phyloP scores from a whole-genome alignment of 1,140 invertebrate genomes.

The Amyelois transitella region DNA sequence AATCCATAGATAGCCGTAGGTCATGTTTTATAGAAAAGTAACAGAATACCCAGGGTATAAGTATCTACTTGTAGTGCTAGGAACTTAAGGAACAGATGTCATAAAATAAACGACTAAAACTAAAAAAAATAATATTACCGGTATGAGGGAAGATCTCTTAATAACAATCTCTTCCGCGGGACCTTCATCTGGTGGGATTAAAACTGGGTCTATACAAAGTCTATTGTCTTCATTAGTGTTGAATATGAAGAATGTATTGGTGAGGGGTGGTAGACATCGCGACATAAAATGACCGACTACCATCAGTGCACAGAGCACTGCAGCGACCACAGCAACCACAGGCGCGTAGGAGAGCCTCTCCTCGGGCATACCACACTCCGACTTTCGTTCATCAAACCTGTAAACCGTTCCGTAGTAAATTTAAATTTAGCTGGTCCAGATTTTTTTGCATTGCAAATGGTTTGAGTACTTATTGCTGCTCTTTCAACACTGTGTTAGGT shows the following conservation, averaged over 20 bases:
- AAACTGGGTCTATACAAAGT: conserved; percentile 43
- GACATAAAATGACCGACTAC: conserved; percentile 36
- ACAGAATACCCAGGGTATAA: too few relatives aligned
- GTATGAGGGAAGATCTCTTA: conserved; percentile 36
- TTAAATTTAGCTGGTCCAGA: too few relatives aligned
- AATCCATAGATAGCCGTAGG: too few relatives aligned
- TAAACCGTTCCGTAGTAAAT: not conserved
- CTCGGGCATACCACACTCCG: conserved; percentile 36
- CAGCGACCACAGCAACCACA: conserved; percentile 39
- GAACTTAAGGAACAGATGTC: too few relatives aligned
- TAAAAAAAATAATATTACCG: conserved; percentile 19
- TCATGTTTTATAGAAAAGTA: too few relatives aligned
- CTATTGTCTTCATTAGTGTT: conserved; percentile 62
- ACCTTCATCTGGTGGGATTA: conserved; percentile 15
- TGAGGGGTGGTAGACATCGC: conserved; percentile 35
- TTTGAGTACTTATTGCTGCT: too few relatives aligned
- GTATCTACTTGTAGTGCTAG: too few relatives aligned
- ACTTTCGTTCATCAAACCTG: conserved; percentile 58
- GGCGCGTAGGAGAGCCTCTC: conserved; percentile 39
- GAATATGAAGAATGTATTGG: conserved; percentile 59
- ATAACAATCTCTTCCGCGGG: conserved; percentile 12
- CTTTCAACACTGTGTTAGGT: too few relatives aligned
- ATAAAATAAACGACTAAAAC: not conserved
- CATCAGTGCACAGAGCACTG: conserved; percentile 30
- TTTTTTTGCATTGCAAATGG: too few relatives aligned